Conservation (phyloP, 1,140 invertebrate genomes). For the Sarcophaga bullata region DNA sequence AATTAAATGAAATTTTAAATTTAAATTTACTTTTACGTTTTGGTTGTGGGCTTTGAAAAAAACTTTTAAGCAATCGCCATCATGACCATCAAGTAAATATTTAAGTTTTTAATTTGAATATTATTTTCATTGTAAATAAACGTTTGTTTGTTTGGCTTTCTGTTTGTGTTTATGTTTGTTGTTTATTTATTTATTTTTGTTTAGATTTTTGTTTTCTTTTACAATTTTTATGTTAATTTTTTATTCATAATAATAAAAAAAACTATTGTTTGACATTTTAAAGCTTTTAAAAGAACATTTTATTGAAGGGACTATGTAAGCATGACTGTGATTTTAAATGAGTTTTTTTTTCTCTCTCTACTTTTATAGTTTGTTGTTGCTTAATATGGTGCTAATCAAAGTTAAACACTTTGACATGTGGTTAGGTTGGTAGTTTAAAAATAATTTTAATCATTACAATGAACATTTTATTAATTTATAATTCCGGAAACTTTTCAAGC, state of each 20-base stretch:
- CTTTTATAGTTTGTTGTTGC: not conserved
- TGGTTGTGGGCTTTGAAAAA: not conserved
- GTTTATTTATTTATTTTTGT: no score
- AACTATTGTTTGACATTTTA: slow-evolving; percentile 5
- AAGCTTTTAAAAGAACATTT: not conserved
- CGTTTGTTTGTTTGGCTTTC: not conserved
- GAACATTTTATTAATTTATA: no score
- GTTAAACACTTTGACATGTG: not conserved
- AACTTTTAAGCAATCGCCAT: no score
- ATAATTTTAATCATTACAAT: not conserved
- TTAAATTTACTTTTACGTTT: no score
- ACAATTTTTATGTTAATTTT: slow-evolving; percentile 22
- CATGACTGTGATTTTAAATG: not conserved
- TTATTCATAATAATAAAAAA: not conserved
- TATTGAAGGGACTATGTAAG: not conserved
- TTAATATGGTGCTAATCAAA: not conserved
- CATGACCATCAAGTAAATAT: not conserved
- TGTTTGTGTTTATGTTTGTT: no score
- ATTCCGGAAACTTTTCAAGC: no score
- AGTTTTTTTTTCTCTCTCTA: not conserved
- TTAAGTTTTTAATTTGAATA: not conserved
- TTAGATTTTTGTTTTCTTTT: not conserved
- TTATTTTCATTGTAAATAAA: not conserved
- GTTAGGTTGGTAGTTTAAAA: not conserved
- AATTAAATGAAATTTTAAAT: no score